A percentile compares a stretch with the other conserved stretches of the same genome.
phyloP scores from a whole-genome alignment of 1,140 invertebrate species.

The Meloidogyne exigua region DNA sequence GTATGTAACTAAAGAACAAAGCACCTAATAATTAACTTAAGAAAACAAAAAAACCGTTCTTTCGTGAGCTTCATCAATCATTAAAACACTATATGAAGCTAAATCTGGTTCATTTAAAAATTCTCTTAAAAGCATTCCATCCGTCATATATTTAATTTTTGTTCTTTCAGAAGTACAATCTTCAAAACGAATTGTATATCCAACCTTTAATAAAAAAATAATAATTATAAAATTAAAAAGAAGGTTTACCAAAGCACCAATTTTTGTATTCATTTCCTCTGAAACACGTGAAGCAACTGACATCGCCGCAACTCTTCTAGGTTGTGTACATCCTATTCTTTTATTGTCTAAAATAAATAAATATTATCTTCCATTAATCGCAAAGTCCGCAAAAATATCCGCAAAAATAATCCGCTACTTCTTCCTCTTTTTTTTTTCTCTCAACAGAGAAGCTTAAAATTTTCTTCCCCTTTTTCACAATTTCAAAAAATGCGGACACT shows the following conservation, averaged over 20 bases:
- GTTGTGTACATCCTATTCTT: conserved; percentile 78
- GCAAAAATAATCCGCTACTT: too few relatives aligned
- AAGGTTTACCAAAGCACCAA: conserved; percentile 68
- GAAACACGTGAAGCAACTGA: conserved; percentile 75
- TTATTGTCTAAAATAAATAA: conserved; percentile 72
- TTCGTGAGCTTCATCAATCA: conserved; percentile 99
- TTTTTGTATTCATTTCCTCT: conserved; percentile 74
- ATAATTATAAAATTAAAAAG: not conserved
- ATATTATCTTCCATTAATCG: too few relatives aligned
- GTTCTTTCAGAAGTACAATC: conserved; percentile 76
- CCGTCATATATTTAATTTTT: conserved; percentile 98
- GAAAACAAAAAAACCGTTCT: conserved; percentile 85
- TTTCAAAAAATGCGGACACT: too few relatives aligned
- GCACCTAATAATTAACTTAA: conserved; percentile 76
- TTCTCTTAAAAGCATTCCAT: conserved; percentile 93
- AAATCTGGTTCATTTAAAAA: conserved; percentile 95
- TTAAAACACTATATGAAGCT: conserved; percentile 90
- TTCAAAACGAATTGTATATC: conserved; percentile 78
- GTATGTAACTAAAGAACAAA: conserved; percentile 67
- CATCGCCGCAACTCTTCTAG: conserved; percentile 78
- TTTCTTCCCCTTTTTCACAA: too few relatives aligned
- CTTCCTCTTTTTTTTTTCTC: too few relatives aligned
- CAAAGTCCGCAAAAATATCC: too few relatives aligned
- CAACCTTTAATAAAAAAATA: conserved; percentile 67
- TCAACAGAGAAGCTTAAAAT: too few relatives aligned